Conservation (phyloP, 2,888 invertebrate species). For the Zhengitettix transpicula region DNA sequence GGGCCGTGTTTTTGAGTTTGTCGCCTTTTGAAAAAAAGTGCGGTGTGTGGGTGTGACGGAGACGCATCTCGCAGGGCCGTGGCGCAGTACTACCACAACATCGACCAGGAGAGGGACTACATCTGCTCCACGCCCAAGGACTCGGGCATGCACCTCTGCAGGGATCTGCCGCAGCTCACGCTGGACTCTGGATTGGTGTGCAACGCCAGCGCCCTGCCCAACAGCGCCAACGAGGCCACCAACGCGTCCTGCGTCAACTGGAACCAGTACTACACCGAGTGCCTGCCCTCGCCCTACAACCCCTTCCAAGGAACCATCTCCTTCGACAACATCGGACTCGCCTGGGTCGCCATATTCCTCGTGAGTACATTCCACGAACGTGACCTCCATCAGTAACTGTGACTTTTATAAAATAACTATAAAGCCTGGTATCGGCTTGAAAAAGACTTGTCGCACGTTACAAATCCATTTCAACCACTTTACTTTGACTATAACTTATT, state of each 20-base stretch:
- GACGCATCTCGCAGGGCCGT: conserved; percentile 24
- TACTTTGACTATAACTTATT: too few species aligned
- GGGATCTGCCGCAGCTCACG: conserved; percentile 54
- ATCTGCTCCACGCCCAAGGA: conserved; percentile 89
- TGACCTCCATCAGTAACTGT: too few species aligned
- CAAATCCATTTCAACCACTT: too few species aligned
- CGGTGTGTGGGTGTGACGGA: too few species aligned
- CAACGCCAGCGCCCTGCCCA: conserved; percentile 51
- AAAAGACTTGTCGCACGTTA: too few species aligned
- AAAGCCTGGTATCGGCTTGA: too few species aligned
- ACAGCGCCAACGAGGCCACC: conserved; percentile 43
- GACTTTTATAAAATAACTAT: too few species aligned
- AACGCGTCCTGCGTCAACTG: conserved; percentile 85
- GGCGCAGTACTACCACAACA: conserved; percentile 71
- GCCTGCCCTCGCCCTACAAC: conserved; percentile 82
- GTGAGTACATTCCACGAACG: conserved; percentile 39
- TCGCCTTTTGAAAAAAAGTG: too few species aligned
- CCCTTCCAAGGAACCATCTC: conserved; percentile 98
- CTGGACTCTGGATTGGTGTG: conserved; percentile 57
- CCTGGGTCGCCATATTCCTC: conserved; percentile 99
- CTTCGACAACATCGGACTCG: conserved; percentile 98
- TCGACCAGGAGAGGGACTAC: conserved; percentile 79
- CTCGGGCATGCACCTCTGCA: conserved; percentile 87
- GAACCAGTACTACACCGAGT: conserved; percentile 96
- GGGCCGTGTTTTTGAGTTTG: too few species aligned